Base-by-base conservation (phyloP, 2,113 vertebrate genomes). In the Vireo altiloquus region DNA sequence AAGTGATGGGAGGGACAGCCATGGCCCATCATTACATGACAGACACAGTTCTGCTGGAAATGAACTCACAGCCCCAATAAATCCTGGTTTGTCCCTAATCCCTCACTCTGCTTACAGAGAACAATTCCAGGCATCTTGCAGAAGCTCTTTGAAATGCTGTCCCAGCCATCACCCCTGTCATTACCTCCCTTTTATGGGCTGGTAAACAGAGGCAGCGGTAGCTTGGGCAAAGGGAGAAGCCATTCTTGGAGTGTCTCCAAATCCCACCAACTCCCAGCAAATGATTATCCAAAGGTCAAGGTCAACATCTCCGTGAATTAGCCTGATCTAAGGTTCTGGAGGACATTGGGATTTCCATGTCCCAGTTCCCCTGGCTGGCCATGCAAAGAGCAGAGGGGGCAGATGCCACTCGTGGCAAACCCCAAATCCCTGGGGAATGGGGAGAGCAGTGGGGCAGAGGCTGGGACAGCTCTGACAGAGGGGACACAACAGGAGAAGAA, bases 381-480 rank as follows among this genome's bases (percentile, higher is more conserved):
- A 13, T 6, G 3, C 17, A 33, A 27, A 44, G 52, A n/a, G 70
- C 31, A 42, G 6, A 40, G 23, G 30, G 46, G 23, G 3, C 46
- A 24, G 12, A 49, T 49, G 4, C 21, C 44, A 7, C 9, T 24
- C 1, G 7, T 14, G 56, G 27, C 19, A 9, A 10, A 2, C 6
- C 3, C 10, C 10, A 33, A 16, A 21, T 10, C 8, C 7, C 4
- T 5, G 4, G 30, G 12, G 27, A 11, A 23, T 4, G 35, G 39
- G 39, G 39, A 39, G 39, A 39, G 39, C 39, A 39, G 39, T 39
- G 39, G 39, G 39, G n/a, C n/a, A n/a, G n/a, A n/a, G n/a, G n/a
- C n/a, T n/a, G n/a, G n/a, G n/a, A n/a, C 17, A 27, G 35, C 22
- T 6, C 3, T 20, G 35, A 24, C 16, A 20, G 74, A 20, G 28